Evolutionary conservation across 2,888 invertebrate species (phyloP), one percentile per base, ranked within the genome.

Genomic region (Belgica antarctica): DNA sequence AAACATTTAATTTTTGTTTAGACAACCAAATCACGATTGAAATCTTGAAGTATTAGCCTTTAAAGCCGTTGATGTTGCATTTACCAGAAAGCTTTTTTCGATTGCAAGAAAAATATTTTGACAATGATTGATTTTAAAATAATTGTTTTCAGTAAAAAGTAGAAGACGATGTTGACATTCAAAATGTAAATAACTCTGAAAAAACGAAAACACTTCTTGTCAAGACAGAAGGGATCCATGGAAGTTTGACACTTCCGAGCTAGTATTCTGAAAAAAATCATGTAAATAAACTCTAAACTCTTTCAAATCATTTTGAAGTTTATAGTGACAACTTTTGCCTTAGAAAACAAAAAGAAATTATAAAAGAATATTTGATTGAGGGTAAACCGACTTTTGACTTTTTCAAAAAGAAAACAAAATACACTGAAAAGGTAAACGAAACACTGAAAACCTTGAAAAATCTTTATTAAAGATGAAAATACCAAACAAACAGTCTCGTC

Each of bases 261-360:
- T 57, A 12, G n/a, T n/a, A n/a, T n/a, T 57, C 57, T n/a, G 25
- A 57, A 57, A 57, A 15, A 25, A 62, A 46, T 47, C 27, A 25
- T 68, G 68, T 68, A 68, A 68, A 68, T 68, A 68, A 46, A n/a
- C 25, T 25, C 27, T 27, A 46, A 28, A 57, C 1, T 15, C 52
- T 52, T 52, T 52, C 52, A 65, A 46, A 47, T 66, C 65, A 66
- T 66, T 34, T 66, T 63, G 36, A 66, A 47, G 65, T 47, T 62
- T 47, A 46, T 46, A 66, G 47, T 27, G 41, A 68, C 68, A 68
- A 68, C 68, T 68, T 68, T 68, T 68, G 68, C 68, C 68, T 68
- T 68, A 68, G 68, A 68, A 68, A 47, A 66, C 28, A 47, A 47
- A 65, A 47, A 65, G 28, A 65, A n/a, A 19, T 62, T 15, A 61